Evolutionary conservation across 2,888 invertebrate genomes (phyloP), one percentile per base, ranked within the genome.

Genomic region (Sphinx pinastri): DNA sequence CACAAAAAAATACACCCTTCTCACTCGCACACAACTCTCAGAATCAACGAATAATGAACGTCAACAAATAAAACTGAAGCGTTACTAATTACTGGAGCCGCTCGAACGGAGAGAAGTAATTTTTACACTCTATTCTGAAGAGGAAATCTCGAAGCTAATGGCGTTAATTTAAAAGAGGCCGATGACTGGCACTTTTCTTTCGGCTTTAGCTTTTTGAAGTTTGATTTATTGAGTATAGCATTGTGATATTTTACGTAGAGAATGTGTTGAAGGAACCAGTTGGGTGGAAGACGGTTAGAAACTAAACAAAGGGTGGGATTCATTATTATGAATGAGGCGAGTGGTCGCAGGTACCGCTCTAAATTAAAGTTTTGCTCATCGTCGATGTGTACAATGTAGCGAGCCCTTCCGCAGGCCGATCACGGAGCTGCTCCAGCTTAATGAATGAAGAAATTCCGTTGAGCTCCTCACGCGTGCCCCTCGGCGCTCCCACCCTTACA

Each of bases 51-150:
- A 90, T 93, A 94, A 94, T 93, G 90, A 93, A 91, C 90, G 93
- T 91, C 92, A 93, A 94, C 94, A 94, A 94, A 94, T 94, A 93
- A 94, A 93, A 94, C 85, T 92, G 90, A 83, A 94, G 92, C 94
- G 92, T 94, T 89, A 94, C 94, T 94, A 94, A 94, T 94, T 94
- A 94, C 94, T 89, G 77, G 87, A 84, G 83, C 81, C 83, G 84
- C 86, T 93, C 89, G 84, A 88, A 91, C 88, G 90, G 81, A 90
- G 91, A 89, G 92, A 91, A 92, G 91, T 89, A 92, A 93, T 93
- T 90, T 91, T 92, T 92, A 91, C 92, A 92, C 92, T 93, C 91
- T 85, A 92, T 92, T 92, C 85, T 84, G 83, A 89, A 88, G 88
- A 90, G 91, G 86, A 90, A 93, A 92, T 93, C 90, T 93, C 81